These are phyloP conservation scores for Peribatodes rhomboidaria DNA, from an alignment of 2,888 invertebrate species.

Conservation along the genomic window DNA sequence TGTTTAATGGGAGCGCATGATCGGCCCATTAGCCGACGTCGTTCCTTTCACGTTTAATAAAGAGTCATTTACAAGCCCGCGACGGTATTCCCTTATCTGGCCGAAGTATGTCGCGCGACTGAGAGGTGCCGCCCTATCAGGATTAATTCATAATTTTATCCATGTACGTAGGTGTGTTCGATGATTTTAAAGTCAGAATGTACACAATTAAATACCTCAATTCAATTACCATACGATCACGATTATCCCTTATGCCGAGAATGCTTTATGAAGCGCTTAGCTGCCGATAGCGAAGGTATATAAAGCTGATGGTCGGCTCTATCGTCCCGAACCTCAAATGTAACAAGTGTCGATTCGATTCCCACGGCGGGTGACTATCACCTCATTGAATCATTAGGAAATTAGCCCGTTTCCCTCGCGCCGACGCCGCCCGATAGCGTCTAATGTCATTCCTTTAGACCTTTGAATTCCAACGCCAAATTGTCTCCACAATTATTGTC, in stretches of 20 bases:
- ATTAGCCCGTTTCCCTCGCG: conserved; percentile 61
- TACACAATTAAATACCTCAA: conserved; percentile 61
- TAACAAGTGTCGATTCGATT: conserved; percentile 64
- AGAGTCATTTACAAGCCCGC: conserved; percentile 86
- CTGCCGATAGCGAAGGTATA: conserved; percentile 29
- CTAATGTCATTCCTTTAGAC: conserved; percentile 67
- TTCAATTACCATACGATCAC: conserved; percentile 58
- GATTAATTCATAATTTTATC: conserved; percentile 85
- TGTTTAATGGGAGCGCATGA: conserved; percentile 87
- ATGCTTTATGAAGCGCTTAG: conserved; percentile 36
- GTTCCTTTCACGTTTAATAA: conserved; percentile 87
- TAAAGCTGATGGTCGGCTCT: conserved; percentile 6
- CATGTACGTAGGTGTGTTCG: conserved; percentile 66
- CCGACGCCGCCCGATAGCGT: conserved; percentile 65
- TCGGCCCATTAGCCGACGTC: conserved; percentile 86
- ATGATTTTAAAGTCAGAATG: conserved; percentile 58
- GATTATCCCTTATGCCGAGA: conserved; percentile 45
- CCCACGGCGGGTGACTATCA: conserved; percentile 76
- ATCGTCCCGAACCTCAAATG: conserved; percentile 42
- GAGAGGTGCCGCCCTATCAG: conserved; percentile 84
- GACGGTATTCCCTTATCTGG: conserved; percentile 85
- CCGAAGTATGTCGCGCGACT: conserved; percentile 83
- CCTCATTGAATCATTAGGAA: conserved; percentile 75
- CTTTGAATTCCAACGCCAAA: conserved; percentile 58
- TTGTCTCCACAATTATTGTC: conserved; percentile 60